Percentiles rank a stretch among this genome's conserved stretches.
These are phyloP conservation scores for Ormyrus rosae DNA, from an alignment of 2,888 invertebrate species.

Conservation along the genomic window DNA sequence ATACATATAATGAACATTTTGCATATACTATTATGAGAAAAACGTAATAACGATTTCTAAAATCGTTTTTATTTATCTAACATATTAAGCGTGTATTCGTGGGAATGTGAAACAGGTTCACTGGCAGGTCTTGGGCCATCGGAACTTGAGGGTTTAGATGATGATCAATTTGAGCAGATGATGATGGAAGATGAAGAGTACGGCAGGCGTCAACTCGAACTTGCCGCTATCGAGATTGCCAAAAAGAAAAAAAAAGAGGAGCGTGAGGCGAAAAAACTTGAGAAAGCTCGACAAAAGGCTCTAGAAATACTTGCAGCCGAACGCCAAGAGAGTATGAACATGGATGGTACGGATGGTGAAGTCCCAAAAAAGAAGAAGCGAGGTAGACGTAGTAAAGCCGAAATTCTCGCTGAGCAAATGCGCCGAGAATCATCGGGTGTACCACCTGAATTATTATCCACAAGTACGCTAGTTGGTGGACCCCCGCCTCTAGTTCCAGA, in stretches of 20 bases:
- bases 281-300: slow-evolving; percentile 71
- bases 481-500: slow-evolving; percentile 30
- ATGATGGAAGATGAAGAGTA: slow-evolving; percentile 82
- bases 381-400: slow-evolving; percentile 73
- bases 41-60: too few relatives aligned
- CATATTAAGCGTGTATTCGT: too few relatives aligned
- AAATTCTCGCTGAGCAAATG: slow-evolving; percentile 74
- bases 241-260: slow-evolving; percentile 74
- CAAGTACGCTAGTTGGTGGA: slow-evolving; percentile 24
- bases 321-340: slow-evolving; percentile 65
- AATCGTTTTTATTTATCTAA: too few relatives aligned
- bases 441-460: slow-evolving; percentile 54
- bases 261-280: slow-evolving; percentile 71
- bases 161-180: slow-evolving; percentile 74
- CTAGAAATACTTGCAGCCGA: slow-evolving; percentile 72
- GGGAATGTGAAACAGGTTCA: slow-evolving; percentile 57
- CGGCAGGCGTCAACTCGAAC: slow-evolving; percentile 78
- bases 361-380: slow-evolving; percentile 73
- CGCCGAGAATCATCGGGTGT: slow-evolving; percentile 68
- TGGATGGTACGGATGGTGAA: slow-evolving; percentile 71
- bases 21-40: too few relatives aligned
- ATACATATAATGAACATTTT: too few relatives aligned
- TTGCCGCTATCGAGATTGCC: slow-evolving; percentile 75
- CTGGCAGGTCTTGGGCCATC: slow-evolving; percentile 69
- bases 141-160: slow-evolving; percentile 71